These are phyloP conservation scores for Chromobotia macracanthus DNA, from an alignment of 2,797 vertebrate genomes.

Conservation along the genomic window DNA sequence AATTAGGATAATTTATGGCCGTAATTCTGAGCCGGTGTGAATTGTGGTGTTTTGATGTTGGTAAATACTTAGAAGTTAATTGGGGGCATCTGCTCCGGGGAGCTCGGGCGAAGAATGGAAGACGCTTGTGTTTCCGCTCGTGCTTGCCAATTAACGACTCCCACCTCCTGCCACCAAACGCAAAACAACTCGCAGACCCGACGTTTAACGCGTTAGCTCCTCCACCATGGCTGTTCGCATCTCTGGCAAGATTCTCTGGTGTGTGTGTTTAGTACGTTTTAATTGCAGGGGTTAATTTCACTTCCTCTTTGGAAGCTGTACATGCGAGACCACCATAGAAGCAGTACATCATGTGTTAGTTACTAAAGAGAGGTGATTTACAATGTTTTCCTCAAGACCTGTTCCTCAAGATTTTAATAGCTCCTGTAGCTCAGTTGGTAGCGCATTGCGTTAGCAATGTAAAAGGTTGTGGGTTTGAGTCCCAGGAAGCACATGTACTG, in stretches of 20 bases:
- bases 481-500: no score
- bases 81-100: constrained; percentile 63
- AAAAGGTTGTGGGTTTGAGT: no score
- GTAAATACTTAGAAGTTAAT: constrained; percentile 67
- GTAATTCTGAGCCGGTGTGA: constrained; percentile 61
- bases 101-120: constrained; percentile 53
- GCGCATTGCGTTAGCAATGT: no score
- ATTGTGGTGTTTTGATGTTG: constrained; percentile 61
- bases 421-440: no score
- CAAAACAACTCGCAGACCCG: constrained; percentile 50
- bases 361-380: neutral
- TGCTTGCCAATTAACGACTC: constrained; percentile 57
- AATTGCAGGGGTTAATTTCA: constrained; percentile 37
- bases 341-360: neutral
- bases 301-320: constrained; percentile 7
- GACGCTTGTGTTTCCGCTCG: constrained; percentile 45
- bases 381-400: constrained; percentile 32
- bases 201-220: constrained; percentile 30
- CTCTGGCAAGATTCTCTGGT: constrained; percentile 1
- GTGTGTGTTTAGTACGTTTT: constrained; percentile 20
- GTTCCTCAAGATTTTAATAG: constrained; percentile 4
- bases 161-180: constrained; percentile 55
- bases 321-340: neutral
- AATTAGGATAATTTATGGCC: constrained; percentile 66
- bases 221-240: neutral